Evolutionary conservation across 2,797 vertebrate genomes (phyloP), one percentile per base, ranked within the genome.

Genomic region (Anabacerthia variegaticeps): DNA sequence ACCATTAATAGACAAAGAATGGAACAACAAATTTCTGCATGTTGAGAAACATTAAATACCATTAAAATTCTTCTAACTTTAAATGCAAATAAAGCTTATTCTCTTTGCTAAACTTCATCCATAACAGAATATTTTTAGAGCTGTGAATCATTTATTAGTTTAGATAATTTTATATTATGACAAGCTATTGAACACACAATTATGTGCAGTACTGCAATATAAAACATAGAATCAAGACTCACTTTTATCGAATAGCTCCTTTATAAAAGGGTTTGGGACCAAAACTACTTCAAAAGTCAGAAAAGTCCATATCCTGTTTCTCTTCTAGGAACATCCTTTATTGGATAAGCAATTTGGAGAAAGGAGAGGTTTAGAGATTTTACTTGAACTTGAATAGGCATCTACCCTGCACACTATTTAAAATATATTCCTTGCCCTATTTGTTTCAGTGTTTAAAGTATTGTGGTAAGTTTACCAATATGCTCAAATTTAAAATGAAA

Each of bases 111-210:
- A 87, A 61, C 49, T 75, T 85, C 28, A 65, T 92, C 37, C 49
- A 9, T 56, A 74, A 36, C 17, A 51, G n/a, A 14, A 36, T 92
- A 59, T 89, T 92, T 95, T 95, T 85, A 81, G 58, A 72, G 10
- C 15, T 85, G 54, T 93, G 82, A 93, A 88, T 93, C 34, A 85
- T 88, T 89, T 91, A 88, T 80, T 91, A 78, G 66, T 93, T 88
- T 93, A 66, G 56, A 48, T 92, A 85, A 66, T 62, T 82, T 88
- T 89, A 12, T 94, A 80, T 89, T 89, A 58, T 89, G 86, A 66
- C 51, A 92, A 83, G 51, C 85, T 94, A 85, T 75, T 75, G 81
- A 91, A 84, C 58, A 80, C 69, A 88, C 61, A 89, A 43, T 93
- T 85, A 72, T 52, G 19, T 85, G 49, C 14, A 55, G 37, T 91